These are phyloP conservation scores for Agriopis marginaria DNA, from an alignment of 2,888 invertebrate species.

Conservation along the genomic window DNA sequence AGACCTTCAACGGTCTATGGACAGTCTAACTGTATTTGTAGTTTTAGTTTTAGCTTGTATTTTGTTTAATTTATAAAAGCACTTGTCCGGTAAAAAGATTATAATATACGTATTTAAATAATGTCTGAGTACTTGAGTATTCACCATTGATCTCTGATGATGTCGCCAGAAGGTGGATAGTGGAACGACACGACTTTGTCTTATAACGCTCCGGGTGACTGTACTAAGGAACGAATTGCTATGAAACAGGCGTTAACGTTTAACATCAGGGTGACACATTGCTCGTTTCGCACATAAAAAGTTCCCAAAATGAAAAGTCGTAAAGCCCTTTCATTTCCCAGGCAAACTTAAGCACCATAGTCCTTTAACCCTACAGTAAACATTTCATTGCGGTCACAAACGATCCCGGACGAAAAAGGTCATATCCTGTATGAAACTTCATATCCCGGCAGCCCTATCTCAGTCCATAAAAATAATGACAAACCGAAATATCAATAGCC, in stretches of 20 bases:
- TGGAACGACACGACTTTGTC: no score
- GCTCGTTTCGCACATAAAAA: slow-evolving; percentile 17
- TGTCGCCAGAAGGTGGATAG: no score
- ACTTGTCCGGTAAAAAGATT: no score
- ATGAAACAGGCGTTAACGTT: slow-evolving; percentile 8
- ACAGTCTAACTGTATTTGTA: no score
- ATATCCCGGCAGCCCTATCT: slow-evolving; percentile 29
- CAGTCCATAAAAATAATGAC: slow-evolving; percentile 36
- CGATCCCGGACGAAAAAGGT: slow-evolving; percentile 13
- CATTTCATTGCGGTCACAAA: slow-evolving; percentile 33
- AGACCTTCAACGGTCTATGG: no score
- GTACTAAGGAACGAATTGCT: not conserved
- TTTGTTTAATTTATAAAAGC: no score
- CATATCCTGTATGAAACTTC: slow-evolving; percentile 28
- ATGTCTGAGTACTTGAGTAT: no score
- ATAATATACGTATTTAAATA: no score
- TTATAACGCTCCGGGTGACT: not conserved
- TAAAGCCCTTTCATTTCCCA: slow-evolving; percentile 30
- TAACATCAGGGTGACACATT: not conserved
- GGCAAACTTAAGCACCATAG: slow-evolving; percentile 22
- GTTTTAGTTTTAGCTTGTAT: no score
- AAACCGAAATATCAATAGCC: slow-evolving; percentile 39
- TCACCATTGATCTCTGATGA: no score
- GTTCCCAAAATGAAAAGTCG: slow-evolving; percentile 24
- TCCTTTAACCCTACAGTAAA: slow-evolving; percentile 24